These are phyloP conservation scores for Sphaeramia orbicularis DNA, from an alignment of 2,797 vertebrate species.

Conservation along the genomic window DNA sequence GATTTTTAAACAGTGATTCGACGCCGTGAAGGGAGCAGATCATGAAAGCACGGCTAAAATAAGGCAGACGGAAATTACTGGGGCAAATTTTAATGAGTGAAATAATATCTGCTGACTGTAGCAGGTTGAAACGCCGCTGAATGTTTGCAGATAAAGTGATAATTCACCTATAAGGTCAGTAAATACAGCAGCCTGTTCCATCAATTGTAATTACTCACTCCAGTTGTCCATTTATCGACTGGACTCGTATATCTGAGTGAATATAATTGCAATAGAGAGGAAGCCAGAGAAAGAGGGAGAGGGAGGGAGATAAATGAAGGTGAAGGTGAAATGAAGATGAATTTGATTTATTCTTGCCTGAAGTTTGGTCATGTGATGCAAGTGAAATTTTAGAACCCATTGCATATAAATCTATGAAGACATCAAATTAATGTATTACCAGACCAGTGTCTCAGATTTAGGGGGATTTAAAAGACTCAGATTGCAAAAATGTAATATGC, in stretches of 20 bases:
- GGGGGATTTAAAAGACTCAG: too few species aligned
- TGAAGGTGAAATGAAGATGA: neutral
- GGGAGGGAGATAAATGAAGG: neutral
- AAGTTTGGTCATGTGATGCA: neutral
- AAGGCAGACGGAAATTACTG: neutral
- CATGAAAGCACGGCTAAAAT: neutral
- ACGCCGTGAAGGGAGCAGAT: neutral
- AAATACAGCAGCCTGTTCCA: slow-evolving; percentile 36
- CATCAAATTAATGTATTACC: too few species aligned
- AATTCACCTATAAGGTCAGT: slow-evolving; percentile 22
- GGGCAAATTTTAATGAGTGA: neutral
- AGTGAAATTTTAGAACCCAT: neutral
- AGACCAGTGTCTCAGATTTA: too few species aligned
- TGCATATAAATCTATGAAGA: too few species aligned
- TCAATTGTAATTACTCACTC: slow-evolving; percentile 37
- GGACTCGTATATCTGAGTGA: slow-evolving; percentile 1
- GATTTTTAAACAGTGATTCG: neutral
- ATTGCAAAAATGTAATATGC: too few species aligned
- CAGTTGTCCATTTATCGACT: neutral
- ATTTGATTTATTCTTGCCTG: neutral
- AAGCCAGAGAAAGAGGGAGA: neutral
- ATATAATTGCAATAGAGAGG: neutral
- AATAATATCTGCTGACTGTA: slow-evolving; percentile 2
- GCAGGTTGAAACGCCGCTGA: neutral
- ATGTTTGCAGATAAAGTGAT: slow-evolving; percentile 10